Evolutionary conservation across 37 sponge, comb jelly and placozoan genomes (phyloP).

Genomic region (Tethya wilhelma): DNA sequence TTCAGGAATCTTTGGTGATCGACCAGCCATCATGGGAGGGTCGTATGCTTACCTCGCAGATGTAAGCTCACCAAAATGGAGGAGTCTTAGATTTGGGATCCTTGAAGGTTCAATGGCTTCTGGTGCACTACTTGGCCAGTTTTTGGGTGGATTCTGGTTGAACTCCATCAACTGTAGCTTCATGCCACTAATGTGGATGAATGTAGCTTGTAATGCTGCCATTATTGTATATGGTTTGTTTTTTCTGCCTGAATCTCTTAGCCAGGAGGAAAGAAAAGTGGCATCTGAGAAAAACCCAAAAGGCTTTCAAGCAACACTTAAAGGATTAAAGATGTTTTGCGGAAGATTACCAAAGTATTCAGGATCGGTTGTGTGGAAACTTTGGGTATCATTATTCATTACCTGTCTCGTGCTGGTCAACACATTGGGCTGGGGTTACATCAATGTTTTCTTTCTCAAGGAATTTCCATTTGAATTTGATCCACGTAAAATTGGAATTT

Average conservation of each 20-base stretch:
- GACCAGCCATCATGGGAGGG: constrained; percentile 22
- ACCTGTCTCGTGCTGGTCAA: not conserved
- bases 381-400: constrained; percentile 3
- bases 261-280: constrained; percentile 3
- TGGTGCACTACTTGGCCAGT: constrained; percentile 8
- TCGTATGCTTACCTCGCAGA: constrained; percentile 46
- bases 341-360: not conserved
- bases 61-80: constrained; percentile 38
- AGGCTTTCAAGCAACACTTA: not conserved
- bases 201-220: not conserved
- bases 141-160: constrained; percentile 44
- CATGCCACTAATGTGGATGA: constrained; percentile 6
- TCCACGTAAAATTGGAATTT: not conserved
- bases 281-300: not conserved
- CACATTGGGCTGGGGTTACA: not conserved
- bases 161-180: constrained; percentile 29
- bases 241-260: constrained; percentile 54
- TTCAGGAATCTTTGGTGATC: constrained; percentile 18
- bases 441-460: not conserved
- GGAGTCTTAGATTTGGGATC: constrained; percentile 41
- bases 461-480: constrained; percentile 5
- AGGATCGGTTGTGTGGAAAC: not conserved
- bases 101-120: constrained; percentile 9
- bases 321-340: not conserved
- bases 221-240: constrained; percentile 29